A percentile compares a stretch with the other conserved stretches of the same genome.
phyloP scores from a whole-genome alignment of 2,888 invertebrate species.

The Erebia palarica region DNA sequence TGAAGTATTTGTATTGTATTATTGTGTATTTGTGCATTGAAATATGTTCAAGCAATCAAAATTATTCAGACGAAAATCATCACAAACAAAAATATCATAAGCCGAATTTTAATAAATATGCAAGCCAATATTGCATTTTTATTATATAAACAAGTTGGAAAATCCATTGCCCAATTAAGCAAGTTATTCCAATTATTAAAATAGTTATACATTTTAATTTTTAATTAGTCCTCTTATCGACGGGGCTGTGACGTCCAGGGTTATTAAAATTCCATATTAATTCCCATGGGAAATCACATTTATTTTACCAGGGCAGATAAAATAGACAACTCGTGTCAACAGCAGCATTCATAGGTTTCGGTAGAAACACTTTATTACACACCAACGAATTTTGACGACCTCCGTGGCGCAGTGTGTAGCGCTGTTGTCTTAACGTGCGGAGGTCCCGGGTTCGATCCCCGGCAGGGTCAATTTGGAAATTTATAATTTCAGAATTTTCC shows the following conservation, averaged over 20 bases:
- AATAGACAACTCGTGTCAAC: not conserved
- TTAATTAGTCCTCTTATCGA: slow-evolving; percentile 29
- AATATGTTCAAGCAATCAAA: not conserved
- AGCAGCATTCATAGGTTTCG: not conserved
- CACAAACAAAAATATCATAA: not conserved
- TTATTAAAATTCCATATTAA: slow-evolving; percentile 28
- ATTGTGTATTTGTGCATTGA: no score
- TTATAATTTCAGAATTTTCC: no score
- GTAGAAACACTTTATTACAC: no score
- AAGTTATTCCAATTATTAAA: slow-evolving; percentile 17
- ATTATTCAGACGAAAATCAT: not conserved
- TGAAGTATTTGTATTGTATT: not conserved
- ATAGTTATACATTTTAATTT: slow-evolving; percentile 27
- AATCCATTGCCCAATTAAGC: slow-evolving; percentile 16
- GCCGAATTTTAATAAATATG: not conserved
- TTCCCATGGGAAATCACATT: slow-evolving; percentile 28
- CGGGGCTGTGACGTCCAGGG: not conserved
- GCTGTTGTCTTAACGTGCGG: no score
- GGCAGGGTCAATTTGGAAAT: no score
- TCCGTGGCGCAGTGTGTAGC: no score
- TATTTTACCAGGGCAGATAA: not conserved
- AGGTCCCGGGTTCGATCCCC: no score
- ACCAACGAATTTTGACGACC: no score
- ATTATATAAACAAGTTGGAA: not conserved
- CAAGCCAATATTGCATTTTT: no score